Base-by-base conservation (phyloP, 2,888 invertebrate species). In the Ethmia dodecea region DNA sequence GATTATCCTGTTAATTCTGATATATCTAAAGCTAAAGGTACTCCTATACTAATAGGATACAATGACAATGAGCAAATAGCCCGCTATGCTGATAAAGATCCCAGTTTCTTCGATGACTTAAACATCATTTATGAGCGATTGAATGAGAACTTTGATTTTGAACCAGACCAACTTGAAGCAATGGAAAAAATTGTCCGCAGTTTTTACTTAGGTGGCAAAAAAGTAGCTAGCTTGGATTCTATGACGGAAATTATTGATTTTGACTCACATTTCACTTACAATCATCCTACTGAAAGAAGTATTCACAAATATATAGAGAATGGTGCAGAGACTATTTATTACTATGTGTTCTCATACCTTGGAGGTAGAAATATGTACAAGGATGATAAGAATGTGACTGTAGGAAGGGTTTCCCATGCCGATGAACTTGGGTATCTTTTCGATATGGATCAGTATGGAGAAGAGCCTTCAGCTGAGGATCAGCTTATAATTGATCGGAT, bases 231-330 rank as follows among this genome's bases (percentile, higher is more conserved):
- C 2, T 3, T 12, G 1, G 8, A 18, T 5, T 18, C 8, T 18
- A 18, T n/a, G n/a, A n/a, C n/a, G n/a, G n/a, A 18, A 5, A 5
- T 18, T 18, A 18, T 18, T 18, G 30, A 30, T 9, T 37, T 28
- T 10, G 2, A 2, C 8, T 18, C 25, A 9, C 33, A 37, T 24
- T 12, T 25, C 1, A 9, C 13, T 1, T 37, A 25, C n/a, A 50
- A 24, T 8, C 20, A 37, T 18, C 20, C 20, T 5, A 5, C n/a
- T 12, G 26, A 30, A 8, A 37, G 37, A 22, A 20, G 51, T 33
- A 51, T 76, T 1, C 33, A 42, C 3, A 62, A 56, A 28, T 70
- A 51, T 40, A 31, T 66, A 2, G 45, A 55, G 0, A 55, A 43
- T 25, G 49, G 45, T 8, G 61, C 55, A 3, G 40, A 45, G 0